A percentile compares a stretch with the other conserved stretches of the same genome.
Evolutionary conservation across 2,797 vertebrate genomes (phyloP).

Genomic region (Trachurus trachurus): DNA sequence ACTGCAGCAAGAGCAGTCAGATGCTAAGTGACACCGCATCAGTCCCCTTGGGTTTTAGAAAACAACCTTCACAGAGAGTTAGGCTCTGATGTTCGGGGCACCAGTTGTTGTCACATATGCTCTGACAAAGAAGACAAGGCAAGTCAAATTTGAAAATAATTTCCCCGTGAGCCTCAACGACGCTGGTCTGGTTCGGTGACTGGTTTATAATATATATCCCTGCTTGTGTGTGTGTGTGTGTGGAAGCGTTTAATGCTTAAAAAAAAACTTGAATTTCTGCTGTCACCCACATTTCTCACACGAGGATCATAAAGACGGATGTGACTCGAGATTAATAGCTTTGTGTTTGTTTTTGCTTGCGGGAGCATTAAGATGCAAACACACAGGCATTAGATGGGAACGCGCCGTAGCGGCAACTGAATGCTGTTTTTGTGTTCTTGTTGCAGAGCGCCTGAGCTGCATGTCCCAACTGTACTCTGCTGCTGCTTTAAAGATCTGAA

Average conservation of each 20-base stretch:
- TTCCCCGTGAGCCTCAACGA: neutral
- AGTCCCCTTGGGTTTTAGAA: neutral
- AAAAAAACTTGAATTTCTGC: conserved; percentile 9
- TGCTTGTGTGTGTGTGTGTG: neutral
- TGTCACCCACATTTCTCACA: conserved; percentile 8
- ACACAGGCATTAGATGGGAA: neutral
- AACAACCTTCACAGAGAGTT: neutral
- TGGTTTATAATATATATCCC: neutral
- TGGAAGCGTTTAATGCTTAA: neutral
- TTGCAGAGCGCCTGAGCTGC: conserved; percentile 27
- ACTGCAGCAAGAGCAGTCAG: neutral
- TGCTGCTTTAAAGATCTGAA: conserved; percentile 50
- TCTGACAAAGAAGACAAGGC: neutral
- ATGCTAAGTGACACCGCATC: neutral
- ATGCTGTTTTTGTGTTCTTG: conserved; percentile 27
- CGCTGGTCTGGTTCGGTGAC: neutral
- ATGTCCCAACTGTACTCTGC: conserved; percentile 24
- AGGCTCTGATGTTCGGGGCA: neutral
- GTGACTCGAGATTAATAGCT: conserved; percentile 39
- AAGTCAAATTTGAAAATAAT: neutral
- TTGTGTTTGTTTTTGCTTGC: conserved; percentile 35
- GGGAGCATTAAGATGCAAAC: conserved; percentile 48
- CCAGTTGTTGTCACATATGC: conserved; percentile 2
- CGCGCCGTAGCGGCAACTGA: neutral
- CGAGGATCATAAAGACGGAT: conserved; percentile 17